A percentile compares a stretch with the other conserved stretches of the same genome.
These are phyloP conservation scores for Gasteruption jaculator DNA, from an alignment of 2,888 invertebrate species.

Conservation along the genomic window DNA sequence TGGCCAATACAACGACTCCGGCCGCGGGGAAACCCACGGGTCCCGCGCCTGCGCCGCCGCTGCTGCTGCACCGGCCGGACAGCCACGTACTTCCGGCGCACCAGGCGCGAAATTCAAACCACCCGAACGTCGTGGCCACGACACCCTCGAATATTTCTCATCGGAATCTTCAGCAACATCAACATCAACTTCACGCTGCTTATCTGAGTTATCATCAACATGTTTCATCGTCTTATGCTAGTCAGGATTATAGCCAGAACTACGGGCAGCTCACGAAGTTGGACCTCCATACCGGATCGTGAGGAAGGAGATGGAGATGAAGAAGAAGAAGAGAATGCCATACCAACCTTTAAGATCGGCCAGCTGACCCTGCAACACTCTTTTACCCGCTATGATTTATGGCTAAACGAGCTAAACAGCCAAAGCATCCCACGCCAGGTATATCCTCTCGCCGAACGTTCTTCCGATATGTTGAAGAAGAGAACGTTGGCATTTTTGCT, in stretches of 20 bases:
- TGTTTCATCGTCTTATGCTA: constrained; percentile 21
- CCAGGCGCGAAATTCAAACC: constrained; percentile 14
- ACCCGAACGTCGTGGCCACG: constrained; percentile 18
- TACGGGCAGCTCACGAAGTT: constrained; percentile 31
- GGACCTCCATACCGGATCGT: constrained; percentile 33
- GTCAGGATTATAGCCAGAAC: constrained; percentile 21
- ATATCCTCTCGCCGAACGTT: constrained; percentile 29
- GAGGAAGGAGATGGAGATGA: constrained; percentile 23
- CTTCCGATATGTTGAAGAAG: no score
- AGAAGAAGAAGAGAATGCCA: constrained; percentile 22
- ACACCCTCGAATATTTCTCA: constrained; percentile 10
- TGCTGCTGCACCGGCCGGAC: constrained; percentile 24
- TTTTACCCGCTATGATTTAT: constrained; percentile 46
- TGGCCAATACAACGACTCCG: constrained; percentile 18
- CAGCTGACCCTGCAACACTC: constrained; percentile 43
- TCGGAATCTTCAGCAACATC: constrained; percentile 23
- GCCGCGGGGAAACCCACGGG: constrained; percentile 15
- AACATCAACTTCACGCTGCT: constrained; percentile 23
- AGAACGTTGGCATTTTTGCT: constrained; percentile 31
- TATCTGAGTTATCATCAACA: constrained; percentile 26
- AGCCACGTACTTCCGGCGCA: no score
- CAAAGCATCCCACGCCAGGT: constrained; percentile 40
- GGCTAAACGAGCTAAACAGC: constrained; percentile 36
- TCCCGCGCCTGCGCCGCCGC: constrained; percentile 16
- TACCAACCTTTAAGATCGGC: constrained; percentile 32